Conservation (phyloP, 1,140 invertebrate species). For the Whitmania pigra region DNA sequence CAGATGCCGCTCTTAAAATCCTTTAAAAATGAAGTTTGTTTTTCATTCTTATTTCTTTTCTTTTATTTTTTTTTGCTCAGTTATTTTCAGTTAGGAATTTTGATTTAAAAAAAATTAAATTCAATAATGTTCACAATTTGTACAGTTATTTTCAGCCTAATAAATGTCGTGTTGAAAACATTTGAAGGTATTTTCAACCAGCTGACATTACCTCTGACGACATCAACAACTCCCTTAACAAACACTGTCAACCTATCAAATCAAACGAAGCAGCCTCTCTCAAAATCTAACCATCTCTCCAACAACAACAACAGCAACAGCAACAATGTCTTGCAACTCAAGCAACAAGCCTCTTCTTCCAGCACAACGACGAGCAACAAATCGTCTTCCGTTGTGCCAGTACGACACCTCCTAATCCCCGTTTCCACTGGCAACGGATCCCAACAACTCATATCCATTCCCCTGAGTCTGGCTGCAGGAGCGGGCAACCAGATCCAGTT, state of each 20-base stretch:
- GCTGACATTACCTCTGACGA: background rate
- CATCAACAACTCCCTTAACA: background rate
- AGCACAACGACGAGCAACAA: constrained; percentile 63
- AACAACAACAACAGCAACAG: constrained; percentile 12
- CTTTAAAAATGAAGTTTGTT: no score
- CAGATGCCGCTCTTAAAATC: no score
- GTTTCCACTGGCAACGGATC: constrained; percentile 63
- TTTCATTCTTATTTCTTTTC: no score
- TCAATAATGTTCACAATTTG: no score
- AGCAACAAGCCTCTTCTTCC: background rate
- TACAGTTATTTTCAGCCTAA: no score
- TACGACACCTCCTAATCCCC: constrained; percentile 82
- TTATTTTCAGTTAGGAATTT: no score
- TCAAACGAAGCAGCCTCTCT: background rate
- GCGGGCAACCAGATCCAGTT: constrained; percentile 48
- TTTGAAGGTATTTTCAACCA: constrained; percentile 10
- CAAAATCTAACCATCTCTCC: background rate
- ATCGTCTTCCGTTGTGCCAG: constrained; percentile 53
- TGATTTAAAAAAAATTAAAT: no score
- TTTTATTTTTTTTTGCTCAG: no score
- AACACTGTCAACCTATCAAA: background rate
- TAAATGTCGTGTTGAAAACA: no score
- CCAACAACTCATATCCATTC: constrained; percentile 83
- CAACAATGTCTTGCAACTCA: constrained; percentile 3
- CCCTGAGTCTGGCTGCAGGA: constrained; percentile 43